Evolutionary conservation across 2,113 vertebrate species (phyloP).

Genomic region (Crypturellus undulatus): DNA sequence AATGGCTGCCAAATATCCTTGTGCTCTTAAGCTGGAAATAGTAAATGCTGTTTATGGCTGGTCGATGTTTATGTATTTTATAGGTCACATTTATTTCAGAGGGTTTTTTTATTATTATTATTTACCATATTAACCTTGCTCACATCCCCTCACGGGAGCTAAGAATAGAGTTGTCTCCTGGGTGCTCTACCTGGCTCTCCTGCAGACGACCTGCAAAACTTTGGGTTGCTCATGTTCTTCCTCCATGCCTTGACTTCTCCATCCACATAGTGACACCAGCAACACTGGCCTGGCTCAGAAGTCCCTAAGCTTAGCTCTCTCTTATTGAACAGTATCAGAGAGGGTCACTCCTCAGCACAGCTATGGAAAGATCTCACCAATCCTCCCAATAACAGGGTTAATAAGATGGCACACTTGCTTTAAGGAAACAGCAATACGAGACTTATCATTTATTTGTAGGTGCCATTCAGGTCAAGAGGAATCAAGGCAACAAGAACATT

Average conservation of each 20-base stretch:
- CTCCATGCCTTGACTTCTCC: neutral
- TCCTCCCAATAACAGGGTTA: neutral
- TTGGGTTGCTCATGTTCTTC: neutral
- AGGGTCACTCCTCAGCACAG: neutral
- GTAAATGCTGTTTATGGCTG: neutral
- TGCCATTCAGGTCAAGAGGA: neutral
- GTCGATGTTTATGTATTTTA: constrained; percentile 30
- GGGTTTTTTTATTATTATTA: neutral
- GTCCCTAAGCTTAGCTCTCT: no score
- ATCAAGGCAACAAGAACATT: neutral
- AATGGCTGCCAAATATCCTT: constrained; percentile 18
- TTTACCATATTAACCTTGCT: neutral
- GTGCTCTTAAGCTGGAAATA: constrained; percentile 15
- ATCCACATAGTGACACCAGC: neutral
- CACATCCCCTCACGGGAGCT: neutral
- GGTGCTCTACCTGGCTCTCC: neutral
- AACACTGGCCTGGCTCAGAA: neutral
- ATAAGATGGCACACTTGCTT: neutral
- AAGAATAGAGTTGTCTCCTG: neutral
- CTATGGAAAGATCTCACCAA: neutral
- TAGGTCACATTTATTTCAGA: neutral
- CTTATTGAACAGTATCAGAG: neutral
- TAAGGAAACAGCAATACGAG: neutral
- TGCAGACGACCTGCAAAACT: neutral
- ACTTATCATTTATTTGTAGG: neutral